A percentile compares a stretch with the other conserved stretches of the same genome.
These are phyloP conservation scores for Acleris laterana DNA, from an alignment of 2,888 invertebrate species.

Conservation along the genomic window DNA sequence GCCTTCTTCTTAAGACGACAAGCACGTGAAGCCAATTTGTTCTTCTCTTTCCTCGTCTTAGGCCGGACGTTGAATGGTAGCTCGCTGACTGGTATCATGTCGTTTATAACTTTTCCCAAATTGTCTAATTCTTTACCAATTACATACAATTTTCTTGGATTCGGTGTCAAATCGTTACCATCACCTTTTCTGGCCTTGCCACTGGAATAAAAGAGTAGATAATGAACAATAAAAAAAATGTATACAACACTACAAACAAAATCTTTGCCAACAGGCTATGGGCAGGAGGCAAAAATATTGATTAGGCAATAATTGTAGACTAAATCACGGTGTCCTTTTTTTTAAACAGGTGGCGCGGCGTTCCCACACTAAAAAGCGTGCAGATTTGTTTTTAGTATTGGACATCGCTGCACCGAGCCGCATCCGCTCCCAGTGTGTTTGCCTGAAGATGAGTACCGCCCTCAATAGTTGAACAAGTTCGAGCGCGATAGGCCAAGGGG, in stretches of 20 bases:
- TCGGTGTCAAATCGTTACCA: constrained; percentile 98
- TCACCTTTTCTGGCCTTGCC: constrained; percentile 98
- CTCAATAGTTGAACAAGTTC: too few relatives aligned
- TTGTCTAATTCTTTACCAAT: constrained; percentile 97
- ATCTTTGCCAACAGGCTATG: not conserved
- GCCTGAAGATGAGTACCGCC: too few relatives aligned
- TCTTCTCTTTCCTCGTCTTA: constrained; percentile 98
- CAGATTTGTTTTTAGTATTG: too few relatives aligned
- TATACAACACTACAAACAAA: not conserved
- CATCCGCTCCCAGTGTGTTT: too few relatives aligned
- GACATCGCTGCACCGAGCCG: too few relatives aligned
- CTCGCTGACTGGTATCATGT: constrained; percentile 97
- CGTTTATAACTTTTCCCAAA: constrained; percentile 95
- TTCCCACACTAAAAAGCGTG: too few relatives aligned
- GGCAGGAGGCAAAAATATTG: too few relatives aligned
- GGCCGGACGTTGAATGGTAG: constrained; percentile 94
- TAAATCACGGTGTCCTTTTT: too few relatives aligned
- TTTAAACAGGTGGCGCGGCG: too few relatives aligned
- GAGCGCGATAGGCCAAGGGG: too few relatives aligned
- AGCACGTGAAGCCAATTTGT: constrained; percentile 97
- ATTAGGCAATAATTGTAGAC: too few relatives aligned
- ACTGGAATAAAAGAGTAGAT: constrained; percentile 63
- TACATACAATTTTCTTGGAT: constrained; percentile 94
- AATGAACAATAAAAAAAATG: not conserved
- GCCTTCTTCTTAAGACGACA: constrained; percentile 99